These are phyloP conservation scores for Eumerus sabulonum DNA, from an alignment of 2,888 invertebrate genomes.

Conservation along the genomic window DNA sequence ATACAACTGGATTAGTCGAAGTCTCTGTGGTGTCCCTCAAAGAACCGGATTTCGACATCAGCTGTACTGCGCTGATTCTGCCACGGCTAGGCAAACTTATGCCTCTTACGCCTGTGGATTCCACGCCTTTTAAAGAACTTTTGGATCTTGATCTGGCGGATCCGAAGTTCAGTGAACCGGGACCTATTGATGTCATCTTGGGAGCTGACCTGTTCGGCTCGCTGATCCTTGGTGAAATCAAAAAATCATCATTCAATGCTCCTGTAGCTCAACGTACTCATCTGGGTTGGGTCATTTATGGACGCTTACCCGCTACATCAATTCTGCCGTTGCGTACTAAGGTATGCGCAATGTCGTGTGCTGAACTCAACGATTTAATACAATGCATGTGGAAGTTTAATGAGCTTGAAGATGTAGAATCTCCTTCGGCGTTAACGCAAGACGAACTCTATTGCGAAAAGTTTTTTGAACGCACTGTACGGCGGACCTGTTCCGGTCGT, in stretches of 20 bases:
- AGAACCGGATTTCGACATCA: conserved; percentile 44
- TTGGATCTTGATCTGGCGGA: conserved; percentile 48
- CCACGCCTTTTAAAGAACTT: conserved; percentile 31
- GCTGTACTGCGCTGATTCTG: conserved; percentile 41
- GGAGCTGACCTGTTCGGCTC: conserved; percentile 48
- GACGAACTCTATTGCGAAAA: too few species aligned
- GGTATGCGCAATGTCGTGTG: conserved; percentile 10
- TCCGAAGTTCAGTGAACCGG: conserved; percentile 40
- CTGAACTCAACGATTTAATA: conserved; percentile 27
- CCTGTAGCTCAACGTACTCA: too few species aligned
- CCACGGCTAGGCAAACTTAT: conserved; percentile 46
- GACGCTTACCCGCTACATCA: conserved; percentile 6
- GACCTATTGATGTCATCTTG: conserved; percentile 49
- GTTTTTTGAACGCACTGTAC: conserved; percentile 42
- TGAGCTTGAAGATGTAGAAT: conserved; percentile 37
- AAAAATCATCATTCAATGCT: conserved; percentile 4
- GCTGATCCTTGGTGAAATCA: conserved; percentile 33
- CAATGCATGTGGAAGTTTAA: conserved; percentile 48
- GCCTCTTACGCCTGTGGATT: conserved; percentile 14
- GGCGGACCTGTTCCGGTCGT: too few species aligned
- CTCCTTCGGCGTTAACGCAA: conserved; percentile 39
- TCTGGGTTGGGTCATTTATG: too few species aligned
- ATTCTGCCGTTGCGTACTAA: conserved; percentile 6
- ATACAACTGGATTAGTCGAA: conserved; percentile 41
- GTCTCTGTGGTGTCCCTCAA: conserved; percentile 42